Base-by-base conservation (phyloP, 2,888 invertebrate species). In the Drosophila paracracens region DNA sequence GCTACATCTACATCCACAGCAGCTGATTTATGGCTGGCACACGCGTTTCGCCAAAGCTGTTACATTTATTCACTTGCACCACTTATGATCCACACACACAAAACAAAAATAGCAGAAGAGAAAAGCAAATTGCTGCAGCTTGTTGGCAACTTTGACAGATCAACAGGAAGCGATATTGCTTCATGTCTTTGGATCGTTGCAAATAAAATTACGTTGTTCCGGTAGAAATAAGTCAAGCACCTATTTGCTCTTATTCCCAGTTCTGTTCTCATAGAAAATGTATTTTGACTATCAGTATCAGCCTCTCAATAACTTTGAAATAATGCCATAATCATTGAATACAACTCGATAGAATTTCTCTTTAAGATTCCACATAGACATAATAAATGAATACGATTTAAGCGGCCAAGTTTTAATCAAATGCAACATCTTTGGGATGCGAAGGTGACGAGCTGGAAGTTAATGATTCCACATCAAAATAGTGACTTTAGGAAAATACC, bases 21-120 rank as follows among this genome's bases (percentile, higher is more conserved):
- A 59, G 48, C 80, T 81, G 83, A 84, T 83, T 83, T 83, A 83
- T 84, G 82, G 69, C 51, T 79, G 48, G 61, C 70, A 71, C 79
- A 77, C 76, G 81, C 82, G 65, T 70, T 63, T 59, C 57, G 69
- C 70, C 50, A 65, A 52, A 71, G 65, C 75, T 51, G 50, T 46
- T 38, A 40, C 73, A 79, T 64, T 76, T 65, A 62, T 76, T 67
- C 76, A 70, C 75, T 70, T 56, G 75, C 69, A 51, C 60, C 71
- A 61, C 48, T 57, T 27, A 48, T 51, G 66, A 64, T 64, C 63
- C 46, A 50, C 50, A 18, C 18, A 18, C 18, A 16, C 38, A 38
- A 3, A n/a, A 1, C 8, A 10, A 40, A 8, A n/a, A 4, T 2
- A n/a, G 33, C 29, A 4, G 11, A 4, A 36, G 16, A 27, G 43